Base-by-base conservation (phyloP, 2,797 vertebrate species). In the Manis crassicaudata region DNA sequence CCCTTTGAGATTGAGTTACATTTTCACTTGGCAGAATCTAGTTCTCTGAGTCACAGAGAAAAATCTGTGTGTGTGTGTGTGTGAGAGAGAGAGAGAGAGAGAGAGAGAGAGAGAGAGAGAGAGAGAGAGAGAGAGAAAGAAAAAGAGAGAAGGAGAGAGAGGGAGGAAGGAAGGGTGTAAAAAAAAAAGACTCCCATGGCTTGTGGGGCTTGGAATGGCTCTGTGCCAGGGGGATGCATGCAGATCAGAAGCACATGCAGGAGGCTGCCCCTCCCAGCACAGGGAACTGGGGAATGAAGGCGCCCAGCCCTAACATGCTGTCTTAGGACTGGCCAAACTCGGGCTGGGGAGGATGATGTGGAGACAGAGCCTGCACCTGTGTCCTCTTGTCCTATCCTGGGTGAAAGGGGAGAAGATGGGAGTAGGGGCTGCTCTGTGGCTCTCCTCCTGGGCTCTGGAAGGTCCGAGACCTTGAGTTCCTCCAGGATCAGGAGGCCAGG, bases 1-100 rank as follows among this genome's bases (percentile, higher is more conserved):
- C 72, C 77, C 92, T 96, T 97, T 97, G 95, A 90, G 92, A 88
- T 96, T 95, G 90, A 96, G 88, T 97, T 97, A 96, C 91, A 92
- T 96, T 96, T 97, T 96, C 76, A 65, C 80, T 97, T 97, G 96
- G 95, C 96, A 95, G 90, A 60, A 40, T 65, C 68, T 89, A 67
- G 50, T 68, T 95, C 63, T 94, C 54, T 86, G 84, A 94, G 92
- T 97, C 90, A 96, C 96, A 96, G 87, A 94, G 94, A 96, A 96
- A 96, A 97, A 46, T 46, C 46, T 77, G 84, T 94, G 95, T 95
- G 73, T 54, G 77, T 76, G 70, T 80, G 77, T 54, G 77, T 76
- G 14, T 77, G 89, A 93, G 95, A 93, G 70, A 76, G 77, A 46
- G 77, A 70, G 14, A 12, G 68, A 54, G 62, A 67, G 62, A 62